Evolutionary conservation across 1,140 invertebrate species (phyloP).

Genomic region (Bradysia coprophila): DNA sequence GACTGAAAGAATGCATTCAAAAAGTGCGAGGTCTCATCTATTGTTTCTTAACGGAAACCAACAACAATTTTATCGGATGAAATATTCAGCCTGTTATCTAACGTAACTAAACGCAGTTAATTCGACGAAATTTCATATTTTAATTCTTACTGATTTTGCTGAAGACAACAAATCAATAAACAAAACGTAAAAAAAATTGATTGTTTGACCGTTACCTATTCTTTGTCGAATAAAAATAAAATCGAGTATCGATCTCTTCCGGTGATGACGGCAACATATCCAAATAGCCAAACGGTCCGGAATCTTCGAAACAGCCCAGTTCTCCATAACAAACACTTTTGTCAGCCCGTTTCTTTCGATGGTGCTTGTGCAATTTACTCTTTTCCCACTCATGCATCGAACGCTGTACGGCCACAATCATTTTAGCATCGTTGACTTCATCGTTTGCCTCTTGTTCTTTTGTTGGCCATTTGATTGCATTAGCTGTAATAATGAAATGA

Average conservation of each 20-base stretch:
- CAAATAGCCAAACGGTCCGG: conserved; percentile 77
- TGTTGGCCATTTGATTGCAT: conserved; percentile 1
- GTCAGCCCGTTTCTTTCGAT: conserved; percentile 37
- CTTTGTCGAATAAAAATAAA: conserved; percentile 42
- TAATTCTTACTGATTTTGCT: no score
- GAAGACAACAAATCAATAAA: conserved; percentile 1
- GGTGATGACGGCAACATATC: conserved; percentile 77
- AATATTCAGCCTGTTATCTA: no score
- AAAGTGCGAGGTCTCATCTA: no score
- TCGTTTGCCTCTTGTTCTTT: conserved; percentile 18
- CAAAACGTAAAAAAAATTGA: neutral
- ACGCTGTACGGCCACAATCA: conserved; percentile 27
- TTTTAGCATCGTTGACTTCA: conserved; percentile 26
- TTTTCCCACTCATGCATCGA: conserved; percentile 31
- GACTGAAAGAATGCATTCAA: no score
- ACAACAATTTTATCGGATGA: no score
- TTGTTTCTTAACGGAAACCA: no score
- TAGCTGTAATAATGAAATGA: no score
- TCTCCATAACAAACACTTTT: conserved; percentile 75
- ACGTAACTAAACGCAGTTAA: no score
- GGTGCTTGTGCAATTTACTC: conserved; percentile 5
- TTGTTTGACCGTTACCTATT: conserved; percentile 23
- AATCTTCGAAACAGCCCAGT: conserved; percentile 85
- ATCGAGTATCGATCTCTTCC: conserved; percentile 70
- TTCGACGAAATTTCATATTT: no score